Base-by-base conservation (phyloP, 1,140 invertebrate species). In the Solenopsis invicta region DNA sequence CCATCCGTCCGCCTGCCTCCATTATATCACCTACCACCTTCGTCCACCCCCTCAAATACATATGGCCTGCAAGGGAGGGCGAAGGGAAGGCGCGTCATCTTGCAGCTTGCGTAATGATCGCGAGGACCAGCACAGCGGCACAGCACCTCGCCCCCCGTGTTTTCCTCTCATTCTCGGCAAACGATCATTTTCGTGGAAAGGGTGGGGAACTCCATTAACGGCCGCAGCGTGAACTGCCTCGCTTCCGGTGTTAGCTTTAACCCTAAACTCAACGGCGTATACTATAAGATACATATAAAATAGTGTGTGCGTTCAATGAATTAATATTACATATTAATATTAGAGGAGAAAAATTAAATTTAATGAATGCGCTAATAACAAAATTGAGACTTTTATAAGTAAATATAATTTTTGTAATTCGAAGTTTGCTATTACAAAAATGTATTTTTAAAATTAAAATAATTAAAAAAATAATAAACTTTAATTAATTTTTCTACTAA, bases 41-140 rank as follows among this genome's bases (percentile, higher is more conserved):
- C 91, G 90, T 92, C 93, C 92, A 90, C 91, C 93, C 91, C 91
- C 92, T 91, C 86, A 90, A 87, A 93, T 93, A 88, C 93, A 93
- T 93, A 93, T 92, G 93, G 91, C 85, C 85, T 24, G 72, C 80
- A 80, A 45, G 41, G 56, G 34, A 86, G 61, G 77, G 87, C 24
- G 10, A 64, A 66, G 64, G 54, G 89, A 66, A 85, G 87, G 87
- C 88, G 86, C 91, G 93, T 93, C 92, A 93, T 90, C 87, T 90
- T 87, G 92, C 92, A 93, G 92, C 91, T 93, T 92, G 92, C 91
- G 90, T 87, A 91, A 93, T 89, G 86, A 91, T 88, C 76, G 62
- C 78, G 29, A 85, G 75, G 69, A 88, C 77, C 85, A 54, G 45
- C 69, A 21, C 45, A 56, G 77, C 77, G 18, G 64, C 77, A 56